phyloP scores from a whole-genome alignment of 1,140 invertebrate genomes.

The Drosophila bipectinata region DNA sequence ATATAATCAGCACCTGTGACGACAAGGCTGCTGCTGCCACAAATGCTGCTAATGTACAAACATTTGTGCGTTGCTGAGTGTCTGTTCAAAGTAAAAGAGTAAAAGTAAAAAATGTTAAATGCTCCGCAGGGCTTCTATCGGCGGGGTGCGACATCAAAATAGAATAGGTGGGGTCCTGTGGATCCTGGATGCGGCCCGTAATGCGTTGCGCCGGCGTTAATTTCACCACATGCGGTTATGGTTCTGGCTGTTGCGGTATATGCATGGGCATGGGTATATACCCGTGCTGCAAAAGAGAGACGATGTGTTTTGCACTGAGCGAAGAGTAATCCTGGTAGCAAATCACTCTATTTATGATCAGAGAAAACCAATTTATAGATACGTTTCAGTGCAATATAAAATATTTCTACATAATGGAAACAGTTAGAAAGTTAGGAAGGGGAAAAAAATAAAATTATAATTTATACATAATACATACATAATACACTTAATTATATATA shows the following conservation, averaged over 20 bases:
- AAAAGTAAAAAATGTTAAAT: conserved; percentile 62
- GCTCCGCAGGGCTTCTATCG: conserved; percentile 13
- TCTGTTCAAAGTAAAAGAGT: conserved; percentile 8
- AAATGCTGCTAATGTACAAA: conserved; percentile 80
- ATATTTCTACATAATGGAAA: too few species aligned
- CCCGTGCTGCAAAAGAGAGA: too few species aligned
- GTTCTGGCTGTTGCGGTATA: conserved; percentile 2
- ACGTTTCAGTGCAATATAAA: too few species aligned
- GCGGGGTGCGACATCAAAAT: conserved; percentile 1
- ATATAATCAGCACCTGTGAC: conserved; percentile 79
- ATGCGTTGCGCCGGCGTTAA: conserved; percentile 58
- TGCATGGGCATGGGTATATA: too few species aligned
- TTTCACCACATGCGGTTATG: conserved; percentile 63
- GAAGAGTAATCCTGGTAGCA: too few species aligned
- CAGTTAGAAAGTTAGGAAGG: too few species aligned
- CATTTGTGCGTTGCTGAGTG: conserved; percentile 58
- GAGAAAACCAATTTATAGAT: too few species aligned
- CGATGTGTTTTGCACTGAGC: too few species aligned
- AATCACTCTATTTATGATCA: too few species aligned
- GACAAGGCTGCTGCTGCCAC: conserved; percentile 43
- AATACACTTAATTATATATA: too few species aligned
- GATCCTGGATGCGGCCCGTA: conserved; percentile 29
- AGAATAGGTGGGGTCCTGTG: neutral
- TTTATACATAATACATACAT: too few species aligned
- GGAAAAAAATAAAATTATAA: too few species aligned